phyloP scores from a whole-genome alignment of 2,888 invertebrate genomes.

The Cheilosia impressa region DNA sequence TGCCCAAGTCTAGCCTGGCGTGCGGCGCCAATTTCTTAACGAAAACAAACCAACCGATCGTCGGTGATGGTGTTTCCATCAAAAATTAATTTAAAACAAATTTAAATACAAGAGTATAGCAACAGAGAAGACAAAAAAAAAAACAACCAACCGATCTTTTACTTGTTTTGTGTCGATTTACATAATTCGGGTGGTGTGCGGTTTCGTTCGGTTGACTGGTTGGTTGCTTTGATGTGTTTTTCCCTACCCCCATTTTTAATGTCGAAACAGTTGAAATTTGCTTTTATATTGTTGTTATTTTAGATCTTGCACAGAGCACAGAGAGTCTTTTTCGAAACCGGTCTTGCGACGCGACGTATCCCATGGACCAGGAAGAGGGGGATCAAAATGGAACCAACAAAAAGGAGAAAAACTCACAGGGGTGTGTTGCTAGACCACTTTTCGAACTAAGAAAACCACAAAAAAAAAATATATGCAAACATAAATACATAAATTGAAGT shows the following conservation, averaged over 20 bases:
- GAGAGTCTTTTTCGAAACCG: constrained; percentile 48
- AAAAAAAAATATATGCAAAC: constrained; percentile 2
- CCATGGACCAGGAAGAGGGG: constrained; percentile 43
- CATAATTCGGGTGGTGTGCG: constrained; percentile 52
- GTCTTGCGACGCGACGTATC: constrained; percentile 34
- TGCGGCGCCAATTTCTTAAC: constrained; percentile 8
- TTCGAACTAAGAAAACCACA: constrained; percentile 11
- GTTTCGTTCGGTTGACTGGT: constrained; percentile 56
- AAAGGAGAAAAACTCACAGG: constrained; percentile 18
- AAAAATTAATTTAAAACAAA: constrained; percentile 47
- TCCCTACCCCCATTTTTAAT: constrained; percentile 46
- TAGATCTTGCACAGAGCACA: constrained; percentile 52
- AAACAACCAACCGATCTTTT: background rate
- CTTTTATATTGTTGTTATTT: constrained; percentile 45
- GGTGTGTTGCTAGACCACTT: constrained; percentile 50
- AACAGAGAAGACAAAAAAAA: constrained; percentile 3
- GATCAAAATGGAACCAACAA: constrained; percentile 15
- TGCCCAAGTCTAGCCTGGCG: background rate
- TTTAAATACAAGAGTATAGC: constrained; percentile 40
- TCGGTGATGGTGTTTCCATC: constrained; percentile 20
- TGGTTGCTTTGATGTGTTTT: constrained; percentile 31
- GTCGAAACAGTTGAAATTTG: constrained; percentile 55
- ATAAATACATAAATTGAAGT: constrained; percentile 8
- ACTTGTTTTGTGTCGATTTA: constrained; percentile 47
- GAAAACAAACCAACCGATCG: background rate